These are phyloP conservation scores for Ctenodactylus gundi DNA, from an alignment of 2,113 vertebrate genomes.

Conservation along the genomic window DNA sequence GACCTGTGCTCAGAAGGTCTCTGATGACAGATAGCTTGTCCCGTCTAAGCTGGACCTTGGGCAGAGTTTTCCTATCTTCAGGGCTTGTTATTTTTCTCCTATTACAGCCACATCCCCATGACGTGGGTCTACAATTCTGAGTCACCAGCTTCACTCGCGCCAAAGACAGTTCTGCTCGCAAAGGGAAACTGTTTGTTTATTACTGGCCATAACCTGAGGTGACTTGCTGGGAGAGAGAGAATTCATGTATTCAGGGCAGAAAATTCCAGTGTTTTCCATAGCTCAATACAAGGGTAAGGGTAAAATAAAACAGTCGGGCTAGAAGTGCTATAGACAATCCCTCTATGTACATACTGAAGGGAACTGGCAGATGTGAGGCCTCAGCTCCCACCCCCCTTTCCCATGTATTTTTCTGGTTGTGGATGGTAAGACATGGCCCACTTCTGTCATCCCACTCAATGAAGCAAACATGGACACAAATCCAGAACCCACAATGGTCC, in stretches of 20 bases:
- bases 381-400: background rate
- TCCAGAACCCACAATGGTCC: background rate
- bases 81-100: constrained; percentile 28
- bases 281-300: background rate
- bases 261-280: background rate
- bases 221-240: background rate
- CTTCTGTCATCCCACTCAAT: background rate
- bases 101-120: background rate
- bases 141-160: constrained; percentile 13
- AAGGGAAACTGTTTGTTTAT: constrained; percentile 30
- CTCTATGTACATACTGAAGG: background rate
- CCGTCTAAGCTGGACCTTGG: background rate
- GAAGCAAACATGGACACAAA: background rate
- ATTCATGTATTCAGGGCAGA: background rate
- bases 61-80: background rate
- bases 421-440: background rate
- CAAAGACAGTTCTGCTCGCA: constrained; percentile 6
- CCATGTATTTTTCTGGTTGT: background rate
- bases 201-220: background rate
- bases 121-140: constrained; percentile 27
- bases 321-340: background rate
- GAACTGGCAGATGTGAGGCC: background rate
- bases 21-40: background rate
- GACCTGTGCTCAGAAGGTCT: background rate
- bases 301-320: background rate